Evolutionary conservation across 2,888 invertebrate species (phyloP).

Genomic region (Lepidonotus clava): DNA sequence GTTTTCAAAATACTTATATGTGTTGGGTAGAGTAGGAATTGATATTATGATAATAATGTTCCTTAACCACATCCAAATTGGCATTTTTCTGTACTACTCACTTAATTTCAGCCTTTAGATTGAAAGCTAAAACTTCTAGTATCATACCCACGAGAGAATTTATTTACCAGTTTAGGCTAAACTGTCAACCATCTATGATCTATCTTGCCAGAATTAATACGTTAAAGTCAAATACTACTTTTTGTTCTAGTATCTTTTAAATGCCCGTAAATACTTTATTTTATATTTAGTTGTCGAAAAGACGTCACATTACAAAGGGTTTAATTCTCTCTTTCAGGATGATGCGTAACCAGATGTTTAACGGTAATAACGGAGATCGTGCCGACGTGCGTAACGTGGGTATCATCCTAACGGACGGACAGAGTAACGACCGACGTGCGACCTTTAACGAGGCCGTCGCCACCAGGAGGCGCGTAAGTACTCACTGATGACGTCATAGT

Average conservation of each 20-base stretch:
- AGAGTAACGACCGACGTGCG: slow-evolving; percentile 37
- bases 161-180: no score
- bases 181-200: no score
- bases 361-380: slow-evolving; percentile 67
- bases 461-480: not conserved
- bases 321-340: not conserved
- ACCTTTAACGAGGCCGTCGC: slow-evolving; percentile 55
- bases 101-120: no score
- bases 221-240: not conserved
- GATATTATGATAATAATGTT: no score
- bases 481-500: no score
- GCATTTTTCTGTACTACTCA: no score
- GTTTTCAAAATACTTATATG: no score
- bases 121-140: no score
- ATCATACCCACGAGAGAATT: no score
- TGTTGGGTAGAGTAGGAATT: no score
- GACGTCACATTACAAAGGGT: not conserved
- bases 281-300: not conserved
- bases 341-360: slow-evolving; percentile 4
- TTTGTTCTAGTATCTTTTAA: not conserved
- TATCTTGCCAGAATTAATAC: no score
- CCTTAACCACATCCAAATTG: no score
- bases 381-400: slow-evolving; percentile 69
- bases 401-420: slow-evolving; percentile 71
- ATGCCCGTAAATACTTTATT: not conserved